phyloP scores from a whole-genome alignment of 2,888 invertebrate genomes.

The Lasius fuliginosus region DNA sequence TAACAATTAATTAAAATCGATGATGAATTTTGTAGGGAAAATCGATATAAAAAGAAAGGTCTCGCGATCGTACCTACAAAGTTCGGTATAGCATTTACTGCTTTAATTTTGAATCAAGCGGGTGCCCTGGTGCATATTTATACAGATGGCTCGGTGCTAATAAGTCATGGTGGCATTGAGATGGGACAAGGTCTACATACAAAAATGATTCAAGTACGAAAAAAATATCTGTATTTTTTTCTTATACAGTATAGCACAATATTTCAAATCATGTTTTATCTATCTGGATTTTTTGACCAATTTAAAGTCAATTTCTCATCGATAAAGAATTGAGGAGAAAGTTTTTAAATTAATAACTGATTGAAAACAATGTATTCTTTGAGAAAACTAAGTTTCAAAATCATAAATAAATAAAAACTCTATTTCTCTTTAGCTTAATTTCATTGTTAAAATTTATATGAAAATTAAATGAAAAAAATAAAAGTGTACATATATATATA shows the following conservation, averaged over 20 bases:
- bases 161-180: slow-evolving; percentile 97
- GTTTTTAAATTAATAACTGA: background rate
- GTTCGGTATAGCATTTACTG: slow-evolving; percentile 94
- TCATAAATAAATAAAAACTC: background rate
- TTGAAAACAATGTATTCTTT: background rate
- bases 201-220: slow-evolving; percentile 95
- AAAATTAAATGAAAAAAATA: background rate
- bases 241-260: background rate
- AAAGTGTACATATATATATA: too few relatives aligned
- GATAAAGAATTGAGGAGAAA: background rate
- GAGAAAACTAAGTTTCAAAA: background rate
- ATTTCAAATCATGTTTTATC: background rate
- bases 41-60: slow-evolving; percentile 96
- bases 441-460: background rate
- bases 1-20: slow-evolving; percentile 11
- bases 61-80: slow-evolving; percentile 93
- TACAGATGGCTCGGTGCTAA: slow-evolving; percentile 94
- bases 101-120: slow-evolving; percentile 92
- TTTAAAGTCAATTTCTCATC: background rate
- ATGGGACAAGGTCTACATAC: slow-evolving; percentile 99
- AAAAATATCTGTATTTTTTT: slow-evolving; percentile 9
- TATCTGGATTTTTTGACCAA: background rate
- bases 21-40: slow-evolving; percentile 87
- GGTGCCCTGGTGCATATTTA: slow-evolving; percentile 96
- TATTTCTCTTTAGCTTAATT: background rate